phyloP scores from a whole-genome alignment of 2,113 vertebrate genomes.

The Irena cyanogastra region DNA sequence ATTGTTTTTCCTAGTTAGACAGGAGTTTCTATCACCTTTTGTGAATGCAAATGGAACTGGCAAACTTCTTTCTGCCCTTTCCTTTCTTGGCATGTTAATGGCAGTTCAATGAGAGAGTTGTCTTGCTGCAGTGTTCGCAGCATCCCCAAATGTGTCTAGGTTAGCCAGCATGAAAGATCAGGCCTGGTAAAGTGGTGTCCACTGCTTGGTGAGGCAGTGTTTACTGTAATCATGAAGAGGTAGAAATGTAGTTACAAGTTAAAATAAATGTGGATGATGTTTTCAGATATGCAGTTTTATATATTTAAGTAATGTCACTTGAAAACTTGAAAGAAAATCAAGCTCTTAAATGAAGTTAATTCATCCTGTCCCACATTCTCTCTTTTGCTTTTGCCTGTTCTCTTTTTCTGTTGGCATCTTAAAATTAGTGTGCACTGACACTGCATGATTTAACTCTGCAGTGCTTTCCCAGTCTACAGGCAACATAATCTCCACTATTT shows the following conservation, averaged over 20 bases:
- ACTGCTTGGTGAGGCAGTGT: not conserved
- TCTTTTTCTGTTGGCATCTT: not conserved
- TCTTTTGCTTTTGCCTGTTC: not conserved
- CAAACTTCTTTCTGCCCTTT: not conserved
- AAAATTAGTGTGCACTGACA: not conserved
- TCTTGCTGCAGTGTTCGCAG: not conserved
- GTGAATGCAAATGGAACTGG: not conserved
- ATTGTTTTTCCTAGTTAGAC: not conserved
- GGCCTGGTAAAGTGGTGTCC: not conserved
- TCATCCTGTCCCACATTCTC: not conserved
- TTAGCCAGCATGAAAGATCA: not conserved
- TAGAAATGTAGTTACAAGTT: not conserved
- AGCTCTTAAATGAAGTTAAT: not conserved
- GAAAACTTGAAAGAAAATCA: not conserved
- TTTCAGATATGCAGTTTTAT: not conserved
- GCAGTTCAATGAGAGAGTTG: not conserved
- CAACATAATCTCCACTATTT: not conserved
- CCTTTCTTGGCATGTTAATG: not conserved
- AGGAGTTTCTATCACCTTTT: not conserved
- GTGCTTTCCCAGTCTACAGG: not conserved
- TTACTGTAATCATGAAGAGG: not conserved
- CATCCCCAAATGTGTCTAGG: not conserved
- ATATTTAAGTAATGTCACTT: not conserved
- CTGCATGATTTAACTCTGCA: rapidly evolving
- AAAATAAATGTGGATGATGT: not conserved